These are phyloP conservation scores for Craseonycteris thonglongyai DNA, from an alignment of 2,113 vertebrate species.

Conservation along the genomic window DNA sequence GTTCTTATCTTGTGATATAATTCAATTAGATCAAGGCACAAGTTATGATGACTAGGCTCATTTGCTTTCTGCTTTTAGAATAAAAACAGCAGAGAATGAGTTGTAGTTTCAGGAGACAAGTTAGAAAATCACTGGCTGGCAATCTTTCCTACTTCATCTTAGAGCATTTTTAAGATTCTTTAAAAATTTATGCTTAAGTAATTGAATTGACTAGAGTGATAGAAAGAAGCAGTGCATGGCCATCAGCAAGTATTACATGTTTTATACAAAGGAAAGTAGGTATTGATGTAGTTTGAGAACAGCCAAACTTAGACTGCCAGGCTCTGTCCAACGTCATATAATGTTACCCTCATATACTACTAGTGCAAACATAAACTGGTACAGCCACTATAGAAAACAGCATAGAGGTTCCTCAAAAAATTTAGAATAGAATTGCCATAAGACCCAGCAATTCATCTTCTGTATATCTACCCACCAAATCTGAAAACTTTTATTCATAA, in stretches of 20 bases:
- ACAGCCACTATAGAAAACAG: too few relatives aligned
- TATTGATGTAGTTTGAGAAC: background rate
- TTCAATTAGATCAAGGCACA: conserved; percentile 18
- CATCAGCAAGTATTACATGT: background rate
- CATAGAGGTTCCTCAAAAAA: too few relatives aligned
- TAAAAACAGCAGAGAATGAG: background rate
- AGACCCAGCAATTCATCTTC: too few relatives aligned
- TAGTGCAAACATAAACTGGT: too few relatives aligned
- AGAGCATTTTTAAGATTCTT: background rate
- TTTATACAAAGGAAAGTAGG: background rate
- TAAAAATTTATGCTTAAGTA: background rate
- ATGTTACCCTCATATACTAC: too few relatives aligned
- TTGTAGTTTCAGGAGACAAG: background rate
- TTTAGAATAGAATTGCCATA: too few relatives aligned
- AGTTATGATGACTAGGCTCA: background rate
- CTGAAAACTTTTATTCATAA: too few relatives aligned
- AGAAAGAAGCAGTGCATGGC: background rate
- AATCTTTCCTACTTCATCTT: background rate
- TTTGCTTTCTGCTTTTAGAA: conserved; percentile 3
- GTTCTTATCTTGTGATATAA: conserved; percentile 38
- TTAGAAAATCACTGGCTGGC: accelerated
- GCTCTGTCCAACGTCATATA: background rate
- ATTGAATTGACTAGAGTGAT: background rate
- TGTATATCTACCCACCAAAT: too few relatives aligned
- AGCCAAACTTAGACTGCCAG: background rate